These are phyloP conservation scores for Aporophyla lueneburgensis DNA, from an alignment of 2,888 invertebrate genomes.

Conservation along the genomic window DNA sequence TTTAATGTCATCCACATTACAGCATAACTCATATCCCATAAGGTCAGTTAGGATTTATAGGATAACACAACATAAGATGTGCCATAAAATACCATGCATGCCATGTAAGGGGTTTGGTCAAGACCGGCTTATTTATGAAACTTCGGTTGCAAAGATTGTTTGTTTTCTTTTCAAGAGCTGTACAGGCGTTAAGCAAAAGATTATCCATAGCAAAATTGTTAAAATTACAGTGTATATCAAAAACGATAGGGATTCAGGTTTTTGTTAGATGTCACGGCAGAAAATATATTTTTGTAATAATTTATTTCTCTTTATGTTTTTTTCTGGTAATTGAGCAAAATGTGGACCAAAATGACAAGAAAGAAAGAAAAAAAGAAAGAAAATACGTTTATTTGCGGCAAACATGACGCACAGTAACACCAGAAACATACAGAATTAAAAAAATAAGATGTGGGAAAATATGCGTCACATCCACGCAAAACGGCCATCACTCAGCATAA, in stretches of 20 bases:
- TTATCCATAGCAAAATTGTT: not conserved
- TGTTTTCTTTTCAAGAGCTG: conserved; percentile 6
- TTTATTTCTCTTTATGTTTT: not conserved
- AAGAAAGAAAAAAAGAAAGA: too few species aligned
- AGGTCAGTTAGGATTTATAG: conserved; percentile 29
- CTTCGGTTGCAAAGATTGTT: conserved; percentile 4
- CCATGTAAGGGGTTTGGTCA: conserved; percentile 7
- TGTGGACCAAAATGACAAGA: too few species aligned
- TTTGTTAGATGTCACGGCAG: not conserved
- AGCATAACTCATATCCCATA: conserved; percentile 16
- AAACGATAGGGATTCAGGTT: not conserved
- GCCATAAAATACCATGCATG: conserved; percentile 15
- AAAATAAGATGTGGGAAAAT: too few species aligned
- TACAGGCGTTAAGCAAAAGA: not conserved
- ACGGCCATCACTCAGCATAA: too few species aligned
- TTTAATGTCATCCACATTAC: conserved; percentile 10
- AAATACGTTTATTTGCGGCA: too few species aligned
- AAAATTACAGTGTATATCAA: not conserved
- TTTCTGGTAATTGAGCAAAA: not conserved
- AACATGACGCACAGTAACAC: too few species aligned
- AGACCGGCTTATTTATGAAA: conserved; percentile 27
- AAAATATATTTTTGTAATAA: not conserved
- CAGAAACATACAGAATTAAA: too few species aligned
- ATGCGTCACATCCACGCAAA: too few species aligned
- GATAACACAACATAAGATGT: not conserved